phyloP scores from a whole-genome alignment of 2,113 vertebrate genomes.

The Neolamprologus sp. region DNA sequence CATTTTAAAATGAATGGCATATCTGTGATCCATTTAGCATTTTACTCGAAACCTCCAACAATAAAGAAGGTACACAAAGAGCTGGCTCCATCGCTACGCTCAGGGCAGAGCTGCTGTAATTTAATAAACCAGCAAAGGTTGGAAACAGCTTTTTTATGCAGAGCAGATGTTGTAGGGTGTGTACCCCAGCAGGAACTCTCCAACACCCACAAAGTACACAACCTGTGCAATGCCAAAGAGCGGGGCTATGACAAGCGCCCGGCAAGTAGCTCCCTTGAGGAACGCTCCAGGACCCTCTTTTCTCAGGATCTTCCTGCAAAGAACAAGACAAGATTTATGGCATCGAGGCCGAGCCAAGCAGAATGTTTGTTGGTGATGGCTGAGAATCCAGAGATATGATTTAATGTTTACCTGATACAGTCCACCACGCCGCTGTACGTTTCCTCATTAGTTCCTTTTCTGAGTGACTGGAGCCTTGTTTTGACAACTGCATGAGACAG shows the following conservation, averaged over 20 bases:
- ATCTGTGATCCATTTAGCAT: constrained; percentile 19
- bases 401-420: constrained; percentile 66
- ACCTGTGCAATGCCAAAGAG: constrained; percentile 82
- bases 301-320: constrained; percentile 71
- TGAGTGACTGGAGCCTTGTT: constrained; percentile 77
- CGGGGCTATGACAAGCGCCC: constrained; percentile 77
- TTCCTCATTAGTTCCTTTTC: constrained; percentile 76
- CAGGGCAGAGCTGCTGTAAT: constrained; percentile 24
- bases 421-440: constrained; percentile 75
- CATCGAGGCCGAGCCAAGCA: background rate
- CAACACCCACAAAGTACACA: constrained; percentile 76
- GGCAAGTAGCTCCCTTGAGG: constrained; percentile 75
- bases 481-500: constrained; percentile 68
- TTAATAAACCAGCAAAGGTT: constrained; percentile 9
- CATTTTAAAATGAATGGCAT: constrained; percentile 12
- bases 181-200: constrained; percentile 74
- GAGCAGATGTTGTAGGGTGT: constrained; percentile 66
- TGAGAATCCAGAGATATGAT: background rate
- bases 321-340: background rate
- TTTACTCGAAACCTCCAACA: background rate
- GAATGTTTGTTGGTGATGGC: background rate
- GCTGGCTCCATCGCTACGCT: constrained; percentile 11
- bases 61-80: constrained; percentile 38
- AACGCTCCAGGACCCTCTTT: constrained; percentile 77
- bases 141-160: constrained; percentile 29